Evolutionary conservation across 1,140 invertebrate genomes (phyloP).

Genomic region (Panonychus citri): DNA sequence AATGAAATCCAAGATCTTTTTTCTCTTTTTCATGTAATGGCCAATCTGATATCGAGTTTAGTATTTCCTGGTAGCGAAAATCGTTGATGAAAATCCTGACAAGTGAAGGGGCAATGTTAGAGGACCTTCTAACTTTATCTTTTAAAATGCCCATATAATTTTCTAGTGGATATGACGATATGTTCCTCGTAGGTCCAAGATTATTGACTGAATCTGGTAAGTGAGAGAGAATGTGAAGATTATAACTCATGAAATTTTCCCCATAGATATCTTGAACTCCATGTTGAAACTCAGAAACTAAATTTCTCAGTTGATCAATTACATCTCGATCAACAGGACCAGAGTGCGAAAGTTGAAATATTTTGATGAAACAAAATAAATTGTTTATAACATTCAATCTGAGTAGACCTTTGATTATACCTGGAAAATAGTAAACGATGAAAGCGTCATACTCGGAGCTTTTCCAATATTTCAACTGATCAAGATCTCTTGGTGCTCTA

Average conservation of each 20-base stretch:
- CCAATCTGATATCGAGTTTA: no score
- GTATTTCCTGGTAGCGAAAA: no score
- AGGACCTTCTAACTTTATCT: background rate
- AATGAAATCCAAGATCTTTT: no score
- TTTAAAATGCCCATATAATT: background rate
- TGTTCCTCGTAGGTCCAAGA: background rate
- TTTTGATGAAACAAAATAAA: background rate
- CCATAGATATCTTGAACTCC: background rate
- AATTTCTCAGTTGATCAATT: background rate
- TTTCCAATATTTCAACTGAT: background rate
- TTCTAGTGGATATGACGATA: background rate
- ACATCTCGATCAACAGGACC: background rate
- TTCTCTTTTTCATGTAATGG: no score
- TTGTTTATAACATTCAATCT: background rate
- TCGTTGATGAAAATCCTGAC: background rate
- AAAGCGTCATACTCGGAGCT: background rate
- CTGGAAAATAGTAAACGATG: background rate
- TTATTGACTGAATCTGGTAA: background rate
- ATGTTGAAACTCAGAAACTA: background rate
- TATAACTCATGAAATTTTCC: background rate
- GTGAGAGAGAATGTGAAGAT: background rate
- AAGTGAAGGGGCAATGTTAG: background rate
- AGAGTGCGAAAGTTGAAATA: background rate
- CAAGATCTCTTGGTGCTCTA: background rate
- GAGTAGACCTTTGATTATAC: background rate